Percentiles rank a stretch among this genome's conserved stretches.
Conservation (phyloP, 2,113 vertebrate species). For the Holacanthus passer region DNA sequence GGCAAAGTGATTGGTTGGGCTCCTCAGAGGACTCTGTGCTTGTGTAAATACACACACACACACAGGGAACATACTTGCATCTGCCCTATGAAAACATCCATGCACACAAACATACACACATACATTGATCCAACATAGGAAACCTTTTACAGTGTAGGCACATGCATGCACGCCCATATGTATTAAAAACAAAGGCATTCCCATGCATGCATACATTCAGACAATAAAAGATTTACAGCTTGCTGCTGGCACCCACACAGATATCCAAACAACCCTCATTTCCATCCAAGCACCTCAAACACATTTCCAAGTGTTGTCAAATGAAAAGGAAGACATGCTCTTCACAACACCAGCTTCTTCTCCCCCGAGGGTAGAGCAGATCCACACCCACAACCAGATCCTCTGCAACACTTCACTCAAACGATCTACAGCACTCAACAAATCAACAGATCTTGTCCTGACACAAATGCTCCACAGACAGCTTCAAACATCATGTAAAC, state of each 20-base stretch:
- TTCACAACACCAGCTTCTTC: conserved; percentile 6
- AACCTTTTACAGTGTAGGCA: neutral
- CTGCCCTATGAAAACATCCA: neutral
- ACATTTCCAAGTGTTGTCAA: conserved; percentile 38
- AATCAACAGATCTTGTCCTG: conserved; percentile 17
- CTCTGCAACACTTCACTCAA: neutral
- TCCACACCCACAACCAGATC: conserved; percentile 25
- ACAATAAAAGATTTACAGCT: conserved; percentile 7
- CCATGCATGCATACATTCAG: neutral
- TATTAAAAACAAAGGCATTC: neutral
- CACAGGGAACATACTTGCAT: neutral
- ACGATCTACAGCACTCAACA: conserved; percentile 1
- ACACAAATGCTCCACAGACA: neutral
- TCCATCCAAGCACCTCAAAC: conserved; percentile 29
- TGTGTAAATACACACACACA: conserved; percentile 27
- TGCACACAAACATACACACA: neutral
- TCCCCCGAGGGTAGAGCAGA: conserved; percentile 16
- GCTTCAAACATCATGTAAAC: conserved; percentile 21
- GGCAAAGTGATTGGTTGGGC: conserved; percentile 56
- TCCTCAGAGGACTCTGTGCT: conserved; percentile 28
- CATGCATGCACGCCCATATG: neutral
- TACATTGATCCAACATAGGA: neutral
- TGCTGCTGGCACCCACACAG: neutral
- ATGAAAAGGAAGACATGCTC: conserved; percentile 16
- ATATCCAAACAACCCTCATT: conserved; percentile 3